Evolutionary conservation across 2,888 invertebrate species (phyloP).

Genomic region (Chymomyza caudatula): DNA sequence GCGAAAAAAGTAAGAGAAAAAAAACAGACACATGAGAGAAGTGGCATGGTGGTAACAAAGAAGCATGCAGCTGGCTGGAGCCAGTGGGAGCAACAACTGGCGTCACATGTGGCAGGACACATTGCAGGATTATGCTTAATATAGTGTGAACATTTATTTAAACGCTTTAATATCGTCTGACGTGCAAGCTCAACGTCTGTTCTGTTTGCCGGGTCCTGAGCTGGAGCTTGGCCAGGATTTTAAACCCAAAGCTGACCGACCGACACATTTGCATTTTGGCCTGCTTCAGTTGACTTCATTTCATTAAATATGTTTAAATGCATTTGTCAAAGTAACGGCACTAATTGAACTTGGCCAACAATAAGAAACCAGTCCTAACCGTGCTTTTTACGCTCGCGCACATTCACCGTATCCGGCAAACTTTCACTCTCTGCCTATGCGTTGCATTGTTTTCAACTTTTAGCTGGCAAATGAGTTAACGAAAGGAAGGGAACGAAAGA

Average conservation of each 20-base stretch:
- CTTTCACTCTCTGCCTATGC: background rate
- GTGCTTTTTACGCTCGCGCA: too few relatives aligned
- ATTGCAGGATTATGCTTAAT: constrained; percentile 37
- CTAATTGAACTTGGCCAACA: constrained; percentile 2
- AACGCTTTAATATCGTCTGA: constrained; percentile 23
- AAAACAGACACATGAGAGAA: background rate
- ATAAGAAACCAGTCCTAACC: too few relatives aligned
- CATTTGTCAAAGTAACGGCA: background rate
- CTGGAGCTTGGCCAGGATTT: too few relatives aligned
- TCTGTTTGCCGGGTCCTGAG: background rate
- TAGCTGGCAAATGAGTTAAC: too few relatives aligned
- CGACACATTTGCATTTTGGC: background rate
- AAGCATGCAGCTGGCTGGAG: background rate
- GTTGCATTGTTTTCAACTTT: too few relatives aligned
- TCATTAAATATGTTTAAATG: background rate
- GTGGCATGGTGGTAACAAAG: background rate
- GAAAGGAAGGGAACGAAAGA: too few relatives aligned
- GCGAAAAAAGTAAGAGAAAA: background rate
- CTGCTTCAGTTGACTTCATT: background rate
- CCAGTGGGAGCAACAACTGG: background rate
- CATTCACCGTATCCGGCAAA: too few relatives aligned
- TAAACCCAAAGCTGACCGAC: background rate
- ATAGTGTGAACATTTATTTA: constrained; percentile 42
- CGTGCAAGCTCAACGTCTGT: background rate
- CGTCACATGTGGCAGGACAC: constrained; percentile 2